Evolutionary conservation across 2,797 vertebrate genomes (phyloP).

Genomic region (Syngnathus rostellatus): DNA sequence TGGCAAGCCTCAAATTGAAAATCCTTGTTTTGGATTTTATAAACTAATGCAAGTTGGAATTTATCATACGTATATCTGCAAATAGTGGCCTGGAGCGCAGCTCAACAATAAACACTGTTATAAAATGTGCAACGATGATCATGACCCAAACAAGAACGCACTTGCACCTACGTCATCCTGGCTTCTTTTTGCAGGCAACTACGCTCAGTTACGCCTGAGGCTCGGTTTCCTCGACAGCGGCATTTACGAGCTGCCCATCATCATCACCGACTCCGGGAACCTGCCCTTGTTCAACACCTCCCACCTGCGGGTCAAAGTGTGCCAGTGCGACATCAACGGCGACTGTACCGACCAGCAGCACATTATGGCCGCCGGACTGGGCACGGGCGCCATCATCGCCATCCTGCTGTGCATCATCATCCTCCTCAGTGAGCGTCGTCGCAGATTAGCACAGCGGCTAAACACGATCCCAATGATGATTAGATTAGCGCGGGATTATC

Average conservation of each 20-base stretch:
- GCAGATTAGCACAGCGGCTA: constrained; percentile 44
- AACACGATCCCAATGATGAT: constrained; percentile 41
- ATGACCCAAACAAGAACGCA: neutral
- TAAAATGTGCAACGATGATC: too few species aligned
- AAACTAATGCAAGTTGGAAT: constrained; percentile 56
- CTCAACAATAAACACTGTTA: neutral
- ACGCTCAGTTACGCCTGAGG: constrained; percentile 85
- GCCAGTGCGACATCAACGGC: constrained; percentile 87
- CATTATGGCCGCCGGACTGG: constrained; percentile 87
- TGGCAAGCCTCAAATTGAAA: constrained; percentile 63
- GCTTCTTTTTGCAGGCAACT: constrained; percentile 73
- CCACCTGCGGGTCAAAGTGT: constrained; percentile 89
- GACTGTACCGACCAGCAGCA: constrained; percentile 89
- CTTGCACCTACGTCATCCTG: neutral
- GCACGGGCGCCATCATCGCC: constrained; percentile 91
- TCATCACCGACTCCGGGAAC: constrained; percentile 94
- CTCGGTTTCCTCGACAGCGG: constrained; percentile 89
- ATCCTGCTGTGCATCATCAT: constrained; percentile 97
- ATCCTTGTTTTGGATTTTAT: constrained; percentile 64
- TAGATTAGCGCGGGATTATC: constrained; percentile 59
- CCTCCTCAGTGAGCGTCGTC: constrained; percentile 84
- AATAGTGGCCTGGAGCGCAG: constrained; percentile 33
- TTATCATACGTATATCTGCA: constrained; percentile 20
- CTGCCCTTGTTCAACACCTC: constrained; percentile 89
- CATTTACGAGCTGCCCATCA: constrained; percentile 89